A percentile compares a stretch with the other conserved stretches of the same genome.
These are phyloP conservation scores for Crotophaga sulcirostris DNA, from an alignment of 2,113 vertebrate species.

Conservation along the genomic window DNA sequence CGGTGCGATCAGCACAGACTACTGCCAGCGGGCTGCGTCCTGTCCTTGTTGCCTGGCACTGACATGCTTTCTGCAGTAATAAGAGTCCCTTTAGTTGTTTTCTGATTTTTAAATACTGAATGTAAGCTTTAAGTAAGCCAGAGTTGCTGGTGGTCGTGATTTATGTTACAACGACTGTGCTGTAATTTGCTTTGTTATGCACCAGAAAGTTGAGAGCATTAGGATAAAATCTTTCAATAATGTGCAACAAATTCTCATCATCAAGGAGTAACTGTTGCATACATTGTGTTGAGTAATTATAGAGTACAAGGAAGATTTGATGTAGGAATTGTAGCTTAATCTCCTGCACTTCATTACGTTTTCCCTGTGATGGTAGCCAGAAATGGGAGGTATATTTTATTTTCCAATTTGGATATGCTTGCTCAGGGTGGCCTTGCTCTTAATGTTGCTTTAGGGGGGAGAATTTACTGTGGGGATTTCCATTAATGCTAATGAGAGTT, in stretches of 20 bases:
- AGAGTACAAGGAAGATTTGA: slow-evolving; percentile 13
- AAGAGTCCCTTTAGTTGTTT: not conserved
- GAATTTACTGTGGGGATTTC: slow-evolving; percentile 22
- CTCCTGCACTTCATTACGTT: not conserved
- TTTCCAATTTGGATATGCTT: slow-evolving; percentile 4
- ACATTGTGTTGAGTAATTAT: slow-evolving; percentile 26
- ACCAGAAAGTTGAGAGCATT: slow-evolving; percentile 4
- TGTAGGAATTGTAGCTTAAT: slow-evolving; percentile 24
- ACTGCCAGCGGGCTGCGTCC: not conserved
- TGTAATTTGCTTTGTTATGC: not conserved
- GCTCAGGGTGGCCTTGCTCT: not conserved
- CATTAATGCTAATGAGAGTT: slow-evolving; percentile 30
- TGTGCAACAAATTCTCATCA: not conserved
- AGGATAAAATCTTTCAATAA: not conserved
- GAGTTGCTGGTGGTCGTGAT: not conserved
- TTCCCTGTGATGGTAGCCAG: not conserved
- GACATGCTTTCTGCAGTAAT: not conserved
- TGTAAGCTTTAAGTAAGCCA: not conserved
- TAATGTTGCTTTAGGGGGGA: not conserved
- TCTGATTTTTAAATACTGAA: not conserved
- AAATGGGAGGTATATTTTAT: slow-evolving; percentile 36
- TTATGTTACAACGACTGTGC: not conserved
- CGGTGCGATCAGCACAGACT: not conserved
- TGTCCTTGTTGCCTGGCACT: not conserved
- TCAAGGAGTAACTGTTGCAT: not conserved